Evolutionary conservation across 1,140 invertebrate species (phyloP).

Genomic region (Lordiphosa mommai): DNA sequence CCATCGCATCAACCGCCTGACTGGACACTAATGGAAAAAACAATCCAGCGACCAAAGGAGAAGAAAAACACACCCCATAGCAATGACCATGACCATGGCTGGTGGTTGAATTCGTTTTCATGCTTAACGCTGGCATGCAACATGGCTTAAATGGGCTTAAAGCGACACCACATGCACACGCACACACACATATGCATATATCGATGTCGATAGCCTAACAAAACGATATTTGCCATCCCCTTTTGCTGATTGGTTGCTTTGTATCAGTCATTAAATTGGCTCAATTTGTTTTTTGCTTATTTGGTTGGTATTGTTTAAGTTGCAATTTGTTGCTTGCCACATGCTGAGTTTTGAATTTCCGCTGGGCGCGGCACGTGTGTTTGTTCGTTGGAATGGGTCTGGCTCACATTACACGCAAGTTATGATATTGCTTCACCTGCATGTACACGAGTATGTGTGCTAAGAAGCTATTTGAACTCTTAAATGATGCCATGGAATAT

Average conservation of each 20-base stretch:
- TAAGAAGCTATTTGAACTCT: conserved; percentile 28
- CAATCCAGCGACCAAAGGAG: conserved; percentile 19
- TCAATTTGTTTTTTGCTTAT: conserved; percentile 33
- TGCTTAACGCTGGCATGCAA: conserved; percentile 20
- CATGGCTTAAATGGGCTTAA: conserved; percentile 55
- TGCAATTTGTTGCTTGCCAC: conserved; percentile 58
- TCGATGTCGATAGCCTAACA: not conserved
- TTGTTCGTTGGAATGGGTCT: conserved; percentile 24
- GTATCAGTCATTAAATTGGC: conserved; percentile 37
- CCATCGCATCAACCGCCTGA: conserved; percentile 59
- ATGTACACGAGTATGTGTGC: conserved; percentile 25
- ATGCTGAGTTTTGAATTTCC: conserved; percentile 64
- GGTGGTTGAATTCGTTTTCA: conserved; percentile 54
- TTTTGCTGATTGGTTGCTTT: conserved; percentile 18
- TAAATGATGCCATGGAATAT: conserved; percentile 37
- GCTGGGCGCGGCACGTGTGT: conserved; percentile 59
- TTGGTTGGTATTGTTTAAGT: conserved; percentile 50
- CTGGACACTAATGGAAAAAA: conserved; percentile 74
- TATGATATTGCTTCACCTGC: too few relatives aligned
- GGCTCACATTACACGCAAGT: conserved; percentile 47
- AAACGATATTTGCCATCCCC: conserved; percentile 17
- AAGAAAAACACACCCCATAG: conserved; percentile 6
- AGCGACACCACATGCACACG: conserved; percentile 10
- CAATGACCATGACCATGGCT: conserved; percentile 1
- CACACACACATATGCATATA: too few relatives aligned